A percentile compares a stretch with the other conserved stretches of the same genome.
These are phyloP conservation scores for Percopsis transmontana DNA, from an alignment of 2,113 vertebrate species.

Conservation along the genomic window DNA sequence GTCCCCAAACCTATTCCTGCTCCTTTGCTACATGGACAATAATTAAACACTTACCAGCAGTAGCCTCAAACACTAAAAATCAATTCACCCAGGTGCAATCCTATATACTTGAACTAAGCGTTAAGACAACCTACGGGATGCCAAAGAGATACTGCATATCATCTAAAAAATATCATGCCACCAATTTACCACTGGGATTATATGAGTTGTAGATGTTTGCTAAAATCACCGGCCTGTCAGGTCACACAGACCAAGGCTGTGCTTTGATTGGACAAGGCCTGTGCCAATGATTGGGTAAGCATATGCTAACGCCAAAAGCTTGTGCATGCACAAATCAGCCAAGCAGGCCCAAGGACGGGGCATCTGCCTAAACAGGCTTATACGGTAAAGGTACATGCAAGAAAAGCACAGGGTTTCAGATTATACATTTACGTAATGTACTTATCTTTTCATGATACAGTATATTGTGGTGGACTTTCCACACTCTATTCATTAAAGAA, in stretches of 20 bases:
- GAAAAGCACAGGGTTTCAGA: conserved; percentile 43
- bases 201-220: conserved; percentile 49
- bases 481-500: conserved; percentile 42
- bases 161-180: conserved; percentile 69
- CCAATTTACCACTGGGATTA: conserved; percentile 63
- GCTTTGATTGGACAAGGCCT: conserved; percentile 39
- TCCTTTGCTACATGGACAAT: conserved; percentile 36
- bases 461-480: conserved; percentile 31
- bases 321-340: conserved; percentile 69
- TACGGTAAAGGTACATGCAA: conserved; percentile 69
- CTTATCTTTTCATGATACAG: conserved; percentile 13
- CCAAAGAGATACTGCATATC: conserved; percentile 61
- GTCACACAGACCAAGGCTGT: conserved; percentile 33
- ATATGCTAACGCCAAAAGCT: conserved; percentile 49
- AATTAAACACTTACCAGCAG: conserved; percentile 50
- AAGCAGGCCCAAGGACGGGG: conserved; percentile 51
- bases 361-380: conserved; percentile 60
- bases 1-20: conserved; percentile 26
- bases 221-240: conserved; percentile 38
- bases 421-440: conserved; percentile 14
- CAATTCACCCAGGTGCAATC: conserved; percentile 36
- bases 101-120: conserved; percentile 52
- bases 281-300: conserved; percentile 29
- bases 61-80: conserved; percentile 43
- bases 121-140: conserved; percentile 67